Conservation (phyloP, 2,113 vertebrate species). For the Fulica atra region DNA sequence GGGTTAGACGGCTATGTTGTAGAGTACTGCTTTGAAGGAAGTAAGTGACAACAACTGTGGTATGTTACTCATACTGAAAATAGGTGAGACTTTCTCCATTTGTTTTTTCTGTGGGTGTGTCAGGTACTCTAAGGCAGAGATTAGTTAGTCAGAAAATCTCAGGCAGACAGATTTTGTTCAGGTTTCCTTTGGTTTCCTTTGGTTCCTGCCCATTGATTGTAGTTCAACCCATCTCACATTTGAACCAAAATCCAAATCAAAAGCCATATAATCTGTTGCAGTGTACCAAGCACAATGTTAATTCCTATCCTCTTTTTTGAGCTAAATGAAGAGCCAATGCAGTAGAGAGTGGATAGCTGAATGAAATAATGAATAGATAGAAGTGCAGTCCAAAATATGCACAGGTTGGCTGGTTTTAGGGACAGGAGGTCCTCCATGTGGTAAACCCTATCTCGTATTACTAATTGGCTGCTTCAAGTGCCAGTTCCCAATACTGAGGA, state of each 20-base stretch:
- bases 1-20: slow-evolving; percentile 94
- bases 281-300: neutral
- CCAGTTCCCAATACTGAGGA: neutral
- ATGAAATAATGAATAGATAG: neutral
- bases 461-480: neutral
- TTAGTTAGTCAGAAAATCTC: neutral
- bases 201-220: neutral
- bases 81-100: slow-evolving; percentile 43
- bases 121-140: neutral
- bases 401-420: neutral
- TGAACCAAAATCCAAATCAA: neutral
- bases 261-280: neutral
- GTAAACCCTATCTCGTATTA: neutral
- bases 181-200: neutral
- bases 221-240: neutral
- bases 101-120: neutral
- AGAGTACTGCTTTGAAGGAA: slow-evolving; percentile 97
- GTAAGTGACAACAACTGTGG: slow-evolving; percentile 76
- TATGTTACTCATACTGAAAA: neutral
- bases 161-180: neutral
- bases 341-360: neutral
- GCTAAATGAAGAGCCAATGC: neutral
- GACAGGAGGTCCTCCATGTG: neutral
- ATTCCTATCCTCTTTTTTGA: neutral
- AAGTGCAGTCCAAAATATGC: neutral